Evolutionary conservation across 2,888 invertebrate genomes (phyloP).

Genomic region (Gibbula magus): DNA sequence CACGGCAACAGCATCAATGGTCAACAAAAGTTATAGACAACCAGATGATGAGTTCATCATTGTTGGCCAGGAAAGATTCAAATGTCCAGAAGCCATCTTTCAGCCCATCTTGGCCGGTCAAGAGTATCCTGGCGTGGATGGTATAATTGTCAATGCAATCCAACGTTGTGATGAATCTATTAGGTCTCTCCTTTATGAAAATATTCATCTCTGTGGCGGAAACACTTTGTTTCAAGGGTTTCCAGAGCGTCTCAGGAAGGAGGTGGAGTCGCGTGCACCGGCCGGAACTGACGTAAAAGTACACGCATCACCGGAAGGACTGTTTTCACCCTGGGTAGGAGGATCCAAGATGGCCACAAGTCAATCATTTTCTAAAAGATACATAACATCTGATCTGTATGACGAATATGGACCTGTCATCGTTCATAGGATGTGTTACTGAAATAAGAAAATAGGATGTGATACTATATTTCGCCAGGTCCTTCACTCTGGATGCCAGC

Average conservation of each 20-base stretch:
- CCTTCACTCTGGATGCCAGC: too few relatives aligned
- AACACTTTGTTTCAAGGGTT: slow-evolving; percentile 81
- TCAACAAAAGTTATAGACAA: slow-evolving; percentile 76
- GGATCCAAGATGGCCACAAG: slow-evolving; percentile 58
- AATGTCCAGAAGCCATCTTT: slow-evolving; percentile 66
- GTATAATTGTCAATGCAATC: slow-evolving; percentile 35
- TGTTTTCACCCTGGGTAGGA: slow-evolving; percentile 62
- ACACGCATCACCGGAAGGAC: slow-evolving; percentile 53
- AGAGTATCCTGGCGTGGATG: slow-evolving; percentile 45
- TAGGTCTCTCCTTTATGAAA: slow-evolving; percentile 19
- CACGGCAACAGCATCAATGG: slow-evolving; percentile 90
- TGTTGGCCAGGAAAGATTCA: slow-evolving; percentile 69
- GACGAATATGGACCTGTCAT: slow-evolving; percentile 75
- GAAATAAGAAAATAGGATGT: too few relatives aligned
- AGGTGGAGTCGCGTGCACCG: slow-evolving; percentile 88
- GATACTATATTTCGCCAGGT: too few relatives aligned
- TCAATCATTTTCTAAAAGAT: too few relatives aligned
- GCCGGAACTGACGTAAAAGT: slow-evolving; percentile 79
- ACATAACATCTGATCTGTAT: slow-evolving; percentile 60
- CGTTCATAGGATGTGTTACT: slow-evolving; percentile 85
- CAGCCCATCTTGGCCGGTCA: slow-evolving; percentile 69
- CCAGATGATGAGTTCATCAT: slow-evolving; percentile 71
- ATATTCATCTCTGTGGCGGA: neutral
- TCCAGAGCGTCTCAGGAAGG: slow-evolving; percentile 97
- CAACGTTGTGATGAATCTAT: slow-evolving; percentile 66